phyloP scores from a whole-genome alignment of 1,140 invertebrate genomes.

The Pogonomyrmex barbatus region DNA sequence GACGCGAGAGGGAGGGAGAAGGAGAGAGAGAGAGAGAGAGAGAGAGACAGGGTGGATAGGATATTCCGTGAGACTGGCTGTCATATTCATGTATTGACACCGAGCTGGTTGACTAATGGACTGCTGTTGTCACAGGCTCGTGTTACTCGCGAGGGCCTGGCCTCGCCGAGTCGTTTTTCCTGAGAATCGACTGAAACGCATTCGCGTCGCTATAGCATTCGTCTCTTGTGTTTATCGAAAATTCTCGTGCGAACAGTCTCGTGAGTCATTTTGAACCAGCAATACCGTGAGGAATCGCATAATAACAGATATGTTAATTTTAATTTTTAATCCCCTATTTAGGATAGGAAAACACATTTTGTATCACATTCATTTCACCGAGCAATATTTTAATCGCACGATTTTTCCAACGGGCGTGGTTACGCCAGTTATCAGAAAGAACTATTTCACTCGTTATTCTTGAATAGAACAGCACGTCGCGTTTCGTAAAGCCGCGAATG shows the following conservation, averaged over 20 bases:
- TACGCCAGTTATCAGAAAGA: not conserved
- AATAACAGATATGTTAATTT: not conserved
- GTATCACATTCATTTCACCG: constrained; percentile 12
- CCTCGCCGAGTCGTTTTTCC: constrained; percentile 79
- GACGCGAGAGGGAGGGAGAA: constrained; percentile 16
- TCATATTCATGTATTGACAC: constrained; percentile 86
- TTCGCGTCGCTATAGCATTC: constrained; percentile 33
- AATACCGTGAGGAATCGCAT: not conserved
- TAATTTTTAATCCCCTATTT: too few relatives aligned
- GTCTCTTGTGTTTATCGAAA: constrained; percentile 36
- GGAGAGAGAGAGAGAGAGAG: constrained; percentile 30
- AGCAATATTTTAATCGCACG: constrained; percentile 36
- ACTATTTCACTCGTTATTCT: constrained; percentile 40
- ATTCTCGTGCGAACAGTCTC: constrained; percentile 5
- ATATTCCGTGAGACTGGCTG: constrained; percentile 80
- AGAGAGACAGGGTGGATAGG: constrained; percentile 67
- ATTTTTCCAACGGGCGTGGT: not conserved
- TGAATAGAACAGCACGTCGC: constrained; percentile 54
- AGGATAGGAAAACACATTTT: not conserved
- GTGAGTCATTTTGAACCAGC: constrained; percentile 16
- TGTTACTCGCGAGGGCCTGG: constrained; percentile 82
- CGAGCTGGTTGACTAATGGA: constrained; percentile 86
- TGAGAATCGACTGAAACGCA: constrained; percentile 76
- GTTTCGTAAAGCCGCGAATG: constrained; percentile 64
- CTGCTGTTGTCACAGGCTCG: constrained; percentile 85